Conservation (phyloP, 2,888 invertebrate species). For the Keiferia lycopersicella region DNA sequence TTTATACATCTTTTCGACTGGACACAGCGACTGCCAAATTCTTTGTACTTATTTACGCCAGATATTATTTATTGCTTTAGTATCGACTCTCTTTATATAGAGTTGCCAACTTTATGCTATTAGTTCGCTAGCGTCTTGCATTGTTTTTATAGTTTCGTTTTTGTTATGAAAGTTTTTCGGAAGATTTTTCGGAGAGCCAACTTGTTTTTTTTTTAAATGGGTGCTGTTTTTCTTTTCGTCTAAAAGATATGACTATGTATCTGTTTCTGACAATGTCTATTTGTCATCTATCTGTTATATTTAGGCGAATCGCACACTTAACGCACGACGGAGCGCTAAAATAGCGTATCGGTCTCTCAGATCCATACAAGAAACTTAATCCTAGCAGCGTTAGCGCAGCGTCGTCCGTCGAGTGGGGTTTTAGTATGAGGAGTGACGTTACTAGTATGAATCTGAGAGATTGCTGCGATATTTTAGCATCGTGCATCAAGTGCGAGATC, state of each 20-base stretch:
- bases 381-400: too few relatives aligned
- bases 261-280: too few relatives aligned
- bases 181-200: conserved; percentile 42
- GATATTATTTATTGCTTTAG: conserved; percentile 68
- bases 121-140: conserved; percentile 57
- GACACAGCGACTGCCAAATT: conserved; percentile 74
- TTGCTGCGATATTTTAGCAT: too few relatives aligned
- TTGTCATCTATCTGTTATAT: too few relatives aligned
- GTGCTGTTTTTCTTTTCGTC: background rate
- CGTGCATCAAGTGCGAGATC: too few relatives aligned
- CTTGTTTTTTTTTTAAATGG: conserved; percentile 29
- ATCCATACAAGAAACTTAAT: too few relatives aligned
- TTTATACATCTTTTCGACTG: conserved; percentile 43
- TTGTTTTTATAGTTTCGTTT: conserved; percentile 53
- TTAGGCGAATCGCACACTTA: too few relatives aligned
- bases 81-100: conserved; percentile 63
- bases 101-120: conserved; percentile 60
- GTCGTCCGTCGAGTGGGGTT: too few relatives aligned
- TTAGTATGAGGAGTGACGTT: too few relatives aligned
- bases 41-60: conserved; percentile 74
- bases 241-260: background rate
- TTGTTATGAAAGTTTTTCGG: conserved; percentile 45
- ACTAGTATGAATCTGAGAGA: too few relatives aligned
- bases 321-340: too few relatives aligned
- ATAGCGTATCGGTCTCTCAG: too few relatives aligned